phyloP scores from a whole-genome alignment of 2,113 vertebrate genomes.

The Petroica traversi region DNA sequence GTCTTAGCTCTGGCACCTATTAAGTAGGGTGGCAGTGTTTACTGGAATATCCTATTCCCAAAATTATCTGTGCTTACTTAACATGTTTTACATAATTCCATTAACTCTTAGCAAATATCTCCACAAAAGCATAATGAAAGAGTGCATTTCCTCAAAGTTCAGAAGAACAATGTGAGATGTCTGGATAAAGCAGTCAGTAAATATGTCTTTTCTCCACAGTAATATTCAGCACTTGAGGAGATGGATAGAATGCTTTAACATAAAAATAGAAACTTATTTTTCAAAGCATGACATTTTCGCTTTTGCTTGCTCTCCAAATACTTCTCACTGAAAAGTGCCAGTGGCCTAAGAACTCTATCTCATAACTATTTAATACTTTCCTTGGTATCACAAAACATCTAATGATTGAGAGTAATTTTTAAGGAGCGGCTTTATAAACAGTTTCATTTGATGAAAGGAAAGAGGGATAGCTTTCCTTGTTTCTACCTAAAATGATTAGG shows the following conservation, averaged over 20 bases:
- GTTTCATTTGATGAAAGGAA: neutral
- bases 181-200: neutral
- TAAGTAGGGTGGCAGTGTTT: neutral
- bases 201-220: neutral
- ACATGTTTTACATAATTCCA: neutral
- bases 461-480: neutral
- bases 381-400: neutral
- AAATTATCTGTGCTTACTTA: neutral
- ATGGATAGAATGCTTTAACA: neutral
- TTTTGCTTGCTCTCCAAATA: neutral
- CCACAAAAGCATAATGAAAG: neutral
- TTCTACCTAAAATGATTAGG: neutral
- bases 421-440: neutral
- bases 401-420: neutral
- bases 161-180: neutral
- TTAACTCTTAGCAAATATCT: neutral
- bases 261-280: neutral
- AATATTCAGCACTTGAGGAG: neutral
- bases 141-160: neutral
- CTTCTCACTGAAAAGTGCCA: neutral
- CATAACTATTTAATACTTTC: neutral
- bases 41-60: neutral
- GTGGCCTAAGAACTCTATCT: neutral
- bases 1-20: neutral
- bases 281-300: neutral